Conservation (phyloP, 53 echinoderm and acorn worm species). For the Apostichopus leukothele region DNA sequence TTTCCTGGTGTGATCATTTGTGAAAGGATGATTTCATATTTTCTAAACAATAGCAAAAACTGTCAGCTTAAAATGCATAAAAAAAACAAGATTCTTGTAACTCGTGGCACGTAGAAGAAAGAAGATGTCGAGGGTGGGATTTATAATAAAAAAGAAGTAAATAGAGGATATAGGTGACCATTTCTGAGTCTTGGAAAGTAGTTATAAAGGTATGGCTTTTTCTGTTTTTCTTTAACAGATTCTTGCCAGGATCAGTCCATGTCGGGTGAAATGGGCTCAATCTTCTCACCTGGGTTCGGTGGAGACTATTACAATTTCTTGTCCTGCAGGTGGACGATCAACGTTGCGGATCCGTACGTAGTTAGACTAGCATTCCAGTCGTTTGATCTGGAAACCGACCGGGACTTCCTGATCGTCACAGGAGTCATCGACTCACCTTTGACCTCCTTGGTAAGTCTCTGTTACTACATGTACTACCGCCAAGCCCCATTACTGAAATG, state of each 20-base stretch:
- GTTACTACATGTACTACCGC: background rate
- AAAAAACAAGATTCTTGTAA: no score
- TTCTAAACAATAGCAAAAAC: no score
- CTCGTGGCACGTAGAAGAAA: no score
- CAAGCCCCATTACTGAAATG: no score
- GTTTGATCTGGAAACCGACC: slow-evolving; percentile 75
- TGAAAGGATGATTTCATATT: no score
- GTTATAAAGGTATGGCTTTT: no score
- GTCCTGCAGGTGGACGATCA: slow-evolving; percentile 75
- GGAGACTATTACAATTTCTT: slow-evolving; percentile 69
- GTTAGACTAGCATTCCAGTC: slow-evolving; percentile 63
- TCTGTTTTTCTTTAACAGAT: slow-evolving; percentile 42
- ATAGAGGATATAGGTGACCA: no score
- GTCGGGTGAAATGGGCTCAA: slow-evolving; percentile 57
- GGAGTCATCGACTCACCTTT: slow-evolving; percentile 55
- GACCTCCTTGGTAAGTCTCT: slow-evolving; percentile 56
- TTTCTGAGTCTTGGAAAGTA: no score
- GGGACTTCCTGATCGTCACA: slow-evolving; percentile 63
- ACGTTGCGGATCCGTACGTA: slow-evolving; percentile 51
- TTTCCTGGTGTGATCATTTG: no score
- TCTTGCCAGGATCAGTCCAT: slow-evolving; percentile 56
- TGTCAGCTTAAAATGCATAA: no score
- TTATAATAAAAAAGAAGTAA: no score
- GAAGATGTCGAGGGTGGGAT: no score
- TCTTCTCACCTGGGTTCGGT: slow-evolving; percentile 71